Base-by-base conservation (phyloP, 64 coral and sea anemone species). In the Stylophora pistillata region DNA sequence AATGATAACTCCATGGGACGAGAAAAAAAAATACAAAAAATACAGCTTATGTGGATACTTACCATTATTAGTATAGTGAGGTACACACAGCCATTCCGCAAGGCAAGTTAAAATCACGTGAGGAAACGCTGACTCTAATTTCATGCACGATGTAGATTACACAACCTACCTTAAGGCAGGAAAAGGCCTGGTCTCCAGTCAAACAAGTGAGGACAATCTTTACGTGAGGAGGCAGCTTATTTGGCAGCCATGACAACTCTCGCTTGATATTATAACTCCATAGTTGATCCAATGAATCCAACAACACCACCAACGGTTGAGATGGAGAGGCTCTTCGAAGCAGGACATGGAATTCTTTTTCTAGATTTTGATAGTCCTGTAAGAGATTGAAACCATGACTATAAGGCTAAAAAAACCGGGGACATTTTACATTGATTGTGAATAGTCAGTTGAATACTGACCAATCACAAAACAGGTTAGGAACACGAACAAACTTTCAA, bases 221-320 rank as follows among this genome's bases (percentile, higher is more conserved):
- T 3, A 99, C 97, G 32, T 99, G 66, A 20, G 87, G 68, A 26
- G 97, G 97, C 21, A 99, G 73, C 80, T 95, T 92, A 71, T 87
- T 89, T 90, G 97, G 97, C 66, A 99, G 82, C 97, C 97, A 99
- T 20, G 84, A 33, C n/a, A 93, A 68, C 55, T 93, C 74, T 53
- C 93, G 91, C 21, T 87, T 83, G 26, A 89, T 89, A 28, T 95
- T 88, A 41, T 91, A 92, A 23, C 91, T 91, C 16, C 71, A 81
- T 34, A 99, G 75, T 53, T 95, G 81, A 72, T 99, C 97, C 14
- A 95, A 72, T 30, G 93, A 95, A 75, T 99, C 97, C 29, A 99
- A 77, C 4, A 93, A 88, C 15, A 99, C 56, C 18, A 95, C 47
- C 28, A 99, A 34, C 52, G 93, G 97, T 73, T 90, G 85, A 17